Evolutionary conservation across 1,140 invertebrate genomes (phyloP), one percentile per base, ranked within the genome.

Genomic region (Temnothorax longispinosus): DNA sequence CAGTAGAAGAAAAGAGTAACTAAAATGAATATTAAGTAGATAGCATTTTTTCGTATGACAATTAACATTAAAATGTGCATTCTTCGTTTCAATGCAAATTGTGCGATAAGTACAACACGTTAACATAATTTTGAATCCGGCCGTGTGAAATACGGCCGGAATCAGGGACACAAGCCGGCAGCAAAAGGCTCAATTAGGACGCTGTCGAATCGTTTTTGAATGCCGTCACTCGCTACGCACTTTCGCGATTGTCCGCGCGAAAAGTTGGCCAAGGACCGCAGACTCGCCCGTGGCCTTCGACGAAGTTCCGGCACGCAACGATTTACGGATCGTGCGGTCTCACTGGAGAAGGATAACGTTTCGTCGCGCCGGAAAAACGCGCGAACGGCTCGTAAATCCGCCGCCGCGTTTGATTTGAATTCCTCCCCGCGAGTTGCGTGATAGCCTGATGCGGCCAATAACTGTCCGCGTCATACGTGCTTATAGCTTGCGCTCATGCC

Each of bases 191-290:
- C 54, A 21, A 62, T 85, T 38, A 64, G 47, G 44, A 64, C 27
- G 13, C 44, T 85, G 71, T 85, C 72, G 27, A 38, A 56, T 56
- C 44, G 44, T 44, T 60, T 41, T 84, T 41, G 11, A 35, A 60
- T 11, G 44, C 56, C 72, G n/a, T 62, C 32, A 64, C 32, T 85
- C 56, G 41, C 38, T n/a, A 13, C 35, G 82, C 44, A 54, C 74
- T 85, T 78, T 77, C 58, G 72, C 75, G 47, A 64, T 85, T 78
- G 58, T 76, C 7, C 60, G 47, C 47, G 54, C 60, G 35, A 77
- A 44, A 64, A 85, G 75, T 78, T 80, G 74, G 47, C 50, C 84
- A 77, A 76, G 82, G 74, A 50, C 35, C 82, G 41, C n/a, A 50
- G 41, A 62, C 71, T 80, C 35, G 58, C 18, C 27, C 4, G 56